Evolutionary conservation across 2,797 vertebrate species (phyloP).

Genomic region (Xyrichtys novacula): DNA sequence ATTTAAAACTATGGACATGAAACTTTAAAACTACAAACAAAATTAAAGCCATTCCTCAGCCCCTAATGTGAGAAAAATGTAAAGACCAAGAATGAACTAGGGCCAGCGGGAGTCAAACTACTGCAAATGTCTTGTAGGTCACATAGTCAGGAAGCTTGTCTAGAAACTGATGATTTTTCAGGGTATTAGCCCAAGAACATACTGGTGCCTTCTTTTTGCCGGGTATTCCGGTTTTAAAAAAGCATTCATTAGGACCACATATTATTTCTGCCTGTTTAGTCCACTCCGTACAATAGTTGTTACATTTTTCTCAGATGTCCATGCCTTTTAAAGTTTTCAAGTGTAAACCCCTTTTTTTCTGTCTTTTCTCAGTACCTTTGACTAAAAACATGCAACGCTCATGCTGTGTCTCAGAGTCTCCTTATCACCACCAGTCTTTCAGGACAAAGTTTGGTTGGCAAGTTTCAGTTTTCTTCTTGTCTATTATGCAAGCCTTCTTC

Average conservation of each 20-base stretch:
- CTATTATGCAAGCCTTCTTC: constrained; percentile 26
- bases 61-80: neutral
- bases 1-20: neutral
- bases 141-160: neutral
- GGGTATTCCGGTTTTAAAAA: neutral
- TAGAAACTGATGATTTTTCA: neutral
- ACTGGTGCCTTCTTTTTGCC: neutral
- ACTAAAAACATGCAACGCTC: constrained; percentile 89
- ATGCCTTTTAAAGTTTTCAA: constrained; percentile 66
- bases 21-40: neutral
- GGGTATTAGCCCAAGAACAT: neutral
- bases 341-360: constrained; percentile 64
- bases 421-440: constrained; percentile 77
- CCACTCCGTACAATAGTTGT: neutral
- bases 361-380: constrained; percentile 78
- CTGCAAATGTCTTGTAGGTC: neutral
- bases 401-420: constrained; percentile 86
- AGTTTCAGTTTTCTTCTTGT: constrained; percentile 70
- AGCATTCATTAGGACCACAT: neutral
- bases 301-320: constrained; percentile 25
- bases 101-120: neutral
- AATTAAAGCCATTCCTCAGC: neutral
- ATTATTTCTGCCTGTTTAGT: constrained; percentile 8
- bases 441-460: constrained; percentile 26
- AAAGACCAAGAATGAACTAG: neutral